Evolutionary conservation across 2,888 invertebrate genomes (phyloP).

Genomic region (Ecdyonurus torrentis): DNA sequence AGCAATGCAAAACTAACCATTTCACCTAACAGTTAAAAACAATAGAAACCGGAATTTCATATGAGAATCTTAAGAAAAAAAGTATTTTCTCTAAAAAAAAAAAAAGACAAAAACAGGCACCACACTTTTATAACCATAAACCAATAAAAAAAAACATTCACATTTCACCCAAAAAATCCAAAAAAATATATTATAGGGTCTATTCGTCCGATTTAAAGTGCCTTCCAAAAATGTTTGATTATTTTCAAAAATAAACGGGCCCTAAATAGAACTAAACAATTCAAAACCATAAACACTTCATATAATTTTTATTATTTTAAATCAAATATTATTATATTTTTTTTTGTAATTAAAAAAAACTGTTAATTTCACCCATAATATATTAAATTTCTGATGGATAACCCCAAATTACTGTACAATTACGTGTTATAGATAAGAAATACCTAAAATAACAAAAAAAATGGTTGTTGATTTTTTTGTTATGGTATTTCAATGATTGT

Average conservation of each 20-base stretch:
- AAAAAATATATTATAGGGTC: no score
- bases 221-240: constrained; percentile 67
- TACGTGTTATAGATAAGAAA: no score
- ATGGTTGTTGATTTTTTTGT: no score
- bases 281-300: constrained; percentile 39
- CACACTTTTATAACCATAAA: constrained; percentile 16
- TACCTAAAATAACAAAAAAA: no score
- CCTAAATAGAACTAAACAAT: constrained; percentile 67
- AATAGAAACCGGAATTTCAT: constrained; percentile 15
- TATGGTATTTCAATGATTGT: no score
- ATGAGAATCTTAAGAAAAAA: constrained; percentile 13
- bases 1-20: background rate
- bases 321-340: background rate
- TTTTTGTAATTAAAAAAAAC: background rate
- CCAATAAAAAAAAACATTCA: constrained; percentile 10
- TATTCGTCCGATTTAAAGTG: constrained; percentile 89
- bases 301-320: background rate
- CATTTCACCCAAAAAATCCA: constrained; percentile 24
- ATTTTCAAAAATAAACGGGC: constrained; percentile 74
- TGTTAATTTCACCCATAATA: background rate
- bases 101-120: constrained; percentile 43
- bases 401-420: no score
- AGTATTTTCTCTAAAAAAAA: constrained; percentile 28
- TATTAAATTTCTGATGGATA: background rate
- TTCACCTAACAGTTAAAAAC: background rate